Evolutionary conservation across 23 tunicate species (phyloP).

Genomic region (Trididemnum clinides): DNA sequence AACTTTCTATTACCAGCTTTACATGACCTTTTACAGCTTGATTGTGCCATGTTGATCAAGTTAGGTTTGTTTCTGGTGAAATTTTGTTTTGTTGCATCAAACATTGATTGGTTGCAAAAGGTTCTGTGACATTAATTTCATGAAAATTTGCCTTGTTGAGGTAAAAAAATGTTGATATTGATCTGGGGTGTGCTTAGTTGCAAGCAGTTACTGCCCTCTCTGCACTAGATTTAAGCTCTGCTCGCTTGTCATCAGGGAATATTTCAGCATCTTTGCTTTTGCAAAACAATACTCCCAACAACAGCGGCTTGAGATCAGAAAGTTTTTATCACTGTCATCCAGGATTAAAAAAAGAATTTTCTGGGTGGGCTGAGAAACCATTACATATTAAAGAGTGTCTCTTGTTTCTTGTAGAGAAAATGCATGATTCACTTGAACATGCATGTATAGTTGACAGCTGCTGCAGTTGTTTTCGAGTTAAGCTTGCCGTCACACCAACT

Average conservation of each 20-base stretch:
- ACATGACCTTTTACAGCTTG: too few species aligned
- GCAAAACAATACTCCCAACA: neutral
- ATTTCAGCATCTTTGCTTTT: neutral
- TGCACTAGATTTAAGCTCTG: neutral
- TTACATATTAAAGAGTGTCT: conserved; percentile 1
- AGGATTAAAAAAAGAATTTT: conserved; percentile 24
- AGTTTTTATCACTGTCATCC: neutral
- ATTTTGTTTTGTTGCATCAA: neutral
- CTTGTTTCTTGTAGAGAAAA: conserved; percentile 6
- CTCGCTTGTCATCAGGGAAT: neutral
- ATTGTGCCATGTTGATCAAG: conserved; percentile 17
- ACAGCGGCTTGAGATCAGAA: conserved; percentile 3
- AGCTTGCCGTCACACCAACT: conserved; percentile 31
- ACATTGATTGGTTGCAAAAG: neutral
- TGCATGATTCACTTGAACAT: conserved; percentile 5
- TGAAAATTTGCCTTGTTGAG: neutral
- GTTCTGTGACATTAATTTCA: neutral
- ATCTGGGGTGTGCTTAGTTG: neutral
- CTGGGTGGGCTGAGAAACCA: conserved; percentile 36
- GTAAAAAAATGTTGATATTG: neutral
- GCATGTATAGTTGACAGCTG: conserved; percentile 5
- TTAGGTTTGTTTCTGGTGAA: conserved; percentile 4
- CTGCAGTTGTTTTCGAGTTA: neutral
- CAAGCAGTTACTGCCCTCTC: too few species aligned
- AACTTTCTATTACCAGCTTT: conserved; percentile 13